Evolutionary conservation across 1,140 invertebrate species (phyloP), one percentile per base, ranked within the genome.

Genomic region (Drusus annulatus): DNA sequence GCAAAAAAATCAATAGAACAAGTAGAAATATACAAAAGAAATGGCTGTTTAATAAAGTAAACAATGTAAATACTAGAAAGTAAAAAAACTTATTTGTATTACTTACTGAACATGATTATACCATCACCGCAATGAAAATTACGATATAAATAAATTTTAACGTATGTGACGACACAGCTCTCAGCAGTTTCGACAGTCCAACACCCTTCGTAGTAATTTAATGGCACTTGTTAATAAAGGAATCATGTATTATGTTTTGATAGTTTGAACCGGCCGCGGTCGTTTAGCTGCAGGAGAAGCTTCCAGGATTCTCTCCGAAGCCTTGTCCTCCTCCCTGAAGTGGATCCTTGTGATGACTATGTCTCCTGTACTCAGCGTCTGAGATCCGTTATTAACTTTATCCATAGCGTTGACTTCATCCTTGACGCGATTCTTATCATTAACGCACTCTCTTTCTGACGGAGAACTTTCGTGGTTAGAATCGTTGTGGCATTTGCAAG

Each of bases 321-420:
- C 85, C 76, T 91, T 91, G 69, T 92, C 91, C 82, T 92, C 91
- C 82, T 96, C 94, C 63, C 93, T 93, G 87, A 95, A 95, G 88
- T 93, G 96, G 84, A 97, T 95, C 89, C 95, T 96, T 62, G 96
- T 97, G 82, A 97, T 96, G 25, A 97, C 96, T 86, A 98, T 96
- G 87, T 97, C 96, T 69, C 96, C 96, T n/a, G 96, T 98, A 85
- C 96, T 97, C 16, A 97, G 88, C 1, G 96, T 98, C 87, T 98
- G 96, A 76, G 93, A 94, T 25, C 91, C 92, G 28, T 69, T 54
- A 60, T 63, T 74, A 7, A 79, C 78, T 63, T 75, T 74, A 21
- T 79, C 78, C 10, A 25, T 51, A 19, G 31, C 36, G 31, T 6
- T 15, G 45, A 16, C 28, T 21, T 69, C 31, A 15, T 75, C 71